Evolutionary conservation across 2,113 vertebrate species (phyloP), one percentile per base, ranked within the genome.

Genomic region (Apteryx owenii): DNA sequence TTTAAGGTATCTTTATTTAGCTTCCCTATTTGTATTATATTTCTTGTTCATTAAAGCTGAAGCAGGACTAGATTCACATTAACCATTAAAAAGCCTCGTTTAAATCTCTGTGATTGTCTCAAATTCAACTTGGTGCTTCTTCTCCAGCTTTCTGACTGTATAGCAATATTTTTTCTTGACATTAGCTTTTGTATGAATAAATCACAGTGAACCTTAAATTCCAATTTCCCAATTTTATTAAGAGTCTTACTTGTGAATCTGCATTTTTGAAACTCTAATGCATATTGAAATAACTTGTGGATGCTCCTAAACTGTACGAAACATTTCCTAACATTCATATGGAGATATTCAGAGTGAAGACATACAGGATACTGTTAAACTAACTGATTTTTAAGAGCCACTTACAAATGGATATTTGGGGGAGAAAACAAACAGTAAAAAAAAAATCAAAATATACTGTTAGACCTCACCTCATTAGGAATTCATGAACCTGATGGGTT

Each of bases 401-500:
- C 65, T 54, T 82, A 85, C 92, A 96, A 92, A 94, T 25, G 90
- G 89, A 94, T 95, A 96, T 95, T 95, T 96, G 66, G 79, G 28
- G 44, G 82, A 97, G 93, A 97, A 98, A 93, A 89, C 66, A 92
- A 98, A 98, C 87, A 94, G 96, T 90, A 95, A 97, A 97, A 95
- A 87, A 89, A 94, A 88, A 65, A 95, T 84, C 84, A 89, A 95
- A 97, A 96, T 90, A 96, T 90, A 95, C 71, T 85, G 76, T 91
- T 93, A 91, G 93, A 97, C 61, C 82, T 95, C 92, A 96, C 92
- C 92, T 96, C 95, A 97, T 97, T 97, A 96, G 98, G 97, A 98
- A 98, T 98, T 98, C 97, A 97, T 96, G 96, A 97, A 98, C 97
- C 96, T 96, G 97, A 98, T 97, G 96, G 70, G 86, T 69, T 97